Evolutionary conservation across 2,113 vertebrate species (phyloP).

Genomic region (Lepidothrix coronata): DNA sequence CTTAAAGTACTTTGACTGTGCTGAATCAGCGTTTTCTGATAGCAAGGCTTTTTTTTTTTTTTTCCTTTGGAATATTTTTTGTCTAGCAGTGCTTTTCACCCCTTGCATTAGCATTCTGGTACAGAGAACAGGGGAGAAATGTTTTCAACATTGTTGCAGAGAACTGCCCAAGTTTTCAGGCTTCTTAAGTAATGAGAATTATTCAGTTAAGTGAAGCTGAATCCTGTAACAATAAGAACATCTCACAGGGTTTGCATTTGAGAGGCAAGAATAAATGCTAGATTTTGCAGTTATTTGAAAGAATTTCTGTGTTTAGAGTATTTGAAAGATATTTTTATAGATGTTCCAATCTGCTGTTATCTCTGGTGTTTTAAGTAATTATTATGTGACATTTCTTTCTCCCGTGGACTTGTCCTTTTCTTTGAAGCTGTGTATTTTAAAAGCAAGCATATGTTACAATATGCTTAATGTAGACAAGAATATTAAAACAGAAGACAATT

Average conservation of each 20-base stretch:
- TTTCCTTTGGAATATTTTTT: neutral
- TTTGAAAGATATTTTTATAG: neutral
- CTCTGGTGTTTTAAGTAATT: neutral
- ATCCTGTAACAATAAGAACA: neutral
- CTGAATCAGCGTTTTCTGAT: neutral
- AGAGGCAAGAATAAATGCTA: neutral
- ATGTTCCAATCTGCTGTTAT: neutral
- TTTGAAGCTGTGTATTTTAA: neutral
- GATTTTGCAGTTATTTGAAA: neutral
- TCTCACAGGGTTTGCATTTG: neutral
- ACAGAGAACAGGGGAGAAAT: neutral
- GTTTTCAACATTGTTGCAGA: neutral
- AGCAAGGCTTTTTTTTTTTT: neutral
- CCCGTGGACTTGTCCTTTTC: neutral
- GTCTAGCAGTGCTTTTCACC: neutral
- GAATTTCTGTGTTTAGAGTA: neutral
- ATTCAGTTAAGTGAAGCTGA: neutral
- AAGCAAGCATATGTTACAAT: neutral
- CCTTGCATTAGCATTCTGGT: constrained; percentile 20
- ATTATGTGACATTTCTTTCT: neutral
- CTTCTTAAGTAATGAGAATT: neutral
- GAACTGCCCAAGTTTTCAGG: neutral
- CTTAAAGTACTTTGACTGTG: neutral
- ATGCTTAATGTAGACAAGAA: neutral
- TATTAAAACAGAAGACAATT: neutral